Evolutionary conservation across 1,140 invertebrate genomes (phyloP).

Genomic region (Prorops nasuta): DNA sequence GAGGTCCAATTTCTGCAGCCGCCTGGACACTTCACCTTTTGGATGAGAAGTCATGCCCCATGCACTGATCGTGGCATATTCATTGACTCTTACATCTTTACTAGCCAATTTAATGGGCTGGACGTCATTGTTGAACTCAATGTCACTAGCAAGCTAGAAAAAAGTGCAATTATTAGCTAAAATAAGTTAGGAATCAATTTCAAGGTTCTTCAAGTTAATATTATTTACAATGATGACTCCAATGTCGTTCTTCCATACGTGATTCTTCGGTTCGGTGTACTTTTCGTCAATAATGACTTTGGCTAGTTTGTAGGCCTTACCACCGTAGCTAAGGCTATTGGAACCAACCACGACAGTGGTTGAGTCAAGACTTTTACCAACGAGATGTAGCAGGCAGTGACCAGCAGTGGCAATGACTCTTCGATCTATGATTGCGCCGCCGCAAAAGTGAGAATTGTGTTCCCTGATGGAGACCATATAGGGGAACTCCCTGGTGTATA

Average conservation of each 20-base stretch:
- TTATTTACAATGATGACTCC: constrained; percentile 13
- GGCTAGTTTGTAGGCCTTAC: background rate
- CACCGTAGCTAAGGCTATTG: constrained; percentile 2
- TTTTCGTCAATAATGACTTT: background rate
- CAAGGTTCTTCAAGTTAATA: background rate
- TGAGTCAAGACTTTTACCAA: background rate
- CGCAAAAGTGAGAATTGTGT: constrained; percentile 1
- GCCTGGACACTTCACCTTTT: background rate
- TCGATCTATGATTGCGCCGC: constrained; percentile 15
- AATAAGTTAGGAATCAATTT: background rate
- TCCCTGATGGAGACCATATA: constrained; percentile 18
- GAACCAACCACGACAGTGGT: constrained; percentile 5
- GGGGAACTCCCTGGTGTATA: constrained; percentile 12
- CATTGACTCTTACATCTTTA: background rate
- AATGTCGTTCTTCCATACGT: constrained; percentile 9
- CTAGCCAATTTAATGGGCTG: constrained; percentile 2
- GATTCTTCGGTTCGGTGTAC: background rate
- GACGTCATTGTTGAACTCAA: background rate
- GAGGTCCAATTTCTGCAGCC: background rate
- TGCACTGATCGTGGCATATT: constrained; percentile 1
- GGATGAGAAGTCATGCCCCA: constrained; percentile 9
- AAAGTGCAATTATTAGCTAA: background rate
- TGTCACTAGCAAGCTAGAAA: constrained; percentile 7
- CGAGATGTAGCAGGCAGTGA: constrained; percentile 10
- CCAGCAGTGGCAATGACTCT: constrained; percentile 21